Evolutionary conservation across 2,113 vertebrate species (phyloP).

Genomic region (Mandrillus leucophaeus): DNA sequence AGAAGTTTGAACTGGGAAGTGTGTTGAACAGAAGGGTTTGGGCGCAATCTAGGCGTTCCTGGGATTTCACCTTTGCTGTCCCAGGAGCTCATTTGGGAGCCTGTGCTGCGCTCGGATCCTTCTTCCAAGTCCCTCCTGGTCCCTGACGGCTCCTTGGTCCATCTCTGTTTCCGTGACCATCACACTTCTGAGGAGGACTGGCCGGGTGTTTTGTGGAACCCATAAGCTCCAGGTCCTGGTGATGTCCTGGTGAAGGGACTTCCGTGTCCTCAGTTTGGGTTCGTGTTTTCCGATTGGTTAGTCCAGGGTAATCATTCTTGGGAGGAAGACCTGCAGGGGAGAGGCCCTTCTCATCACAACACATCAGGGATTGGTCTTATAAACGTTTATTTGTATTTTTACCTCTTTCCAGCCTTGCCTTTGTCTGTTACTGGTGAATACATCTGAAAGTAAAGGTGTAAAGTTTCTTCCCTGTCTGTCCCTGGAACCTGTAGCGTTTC

Average conservation of each 20-base stretch:
- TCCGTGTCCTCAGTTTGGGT: background rate
- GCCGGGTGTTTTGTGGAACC: background rate
- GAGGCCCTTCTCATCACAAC: background rate
- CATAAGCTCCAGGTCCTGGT: too few species aligned
- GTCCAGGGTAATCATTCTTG: background rate
- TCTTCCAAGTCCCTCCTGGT: too few species aligned
- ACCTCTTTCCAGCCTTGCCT: background rate
- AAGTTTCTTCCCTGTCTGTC: too few species aligned
- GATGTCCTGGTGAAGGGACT: too few species aligned
- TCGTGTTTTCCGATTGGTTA: background rate
- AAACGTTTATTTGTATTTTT: too few species aligned
- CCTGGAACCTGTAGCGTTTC: background rate
- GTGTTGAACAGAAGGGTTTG: too few species aligned
- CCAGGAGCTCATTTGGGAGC: too few species aligned
- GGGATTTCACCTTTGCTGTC: background rate
- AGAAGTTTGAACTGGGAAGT: background rate
- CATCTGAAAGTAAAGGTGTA: background rate
- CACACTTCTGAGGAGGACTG: background rate
- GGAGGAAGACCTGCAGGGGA: background rate
- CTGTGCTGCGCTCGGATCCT: rapidly evolving
- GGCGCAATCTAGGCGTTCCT: too few species aligned
- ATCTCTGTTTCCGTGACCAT: rapidly evolving
- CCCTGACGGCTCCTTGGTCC: background rate
- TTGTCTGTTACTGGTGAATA: background rate
- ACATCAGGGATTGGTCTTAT: background rate